These are phyloP conservation scores for Caradrina kadenii DNA, from an alignment of 2,888 invertebrate species.

Conservation along the genomic window DNA sequence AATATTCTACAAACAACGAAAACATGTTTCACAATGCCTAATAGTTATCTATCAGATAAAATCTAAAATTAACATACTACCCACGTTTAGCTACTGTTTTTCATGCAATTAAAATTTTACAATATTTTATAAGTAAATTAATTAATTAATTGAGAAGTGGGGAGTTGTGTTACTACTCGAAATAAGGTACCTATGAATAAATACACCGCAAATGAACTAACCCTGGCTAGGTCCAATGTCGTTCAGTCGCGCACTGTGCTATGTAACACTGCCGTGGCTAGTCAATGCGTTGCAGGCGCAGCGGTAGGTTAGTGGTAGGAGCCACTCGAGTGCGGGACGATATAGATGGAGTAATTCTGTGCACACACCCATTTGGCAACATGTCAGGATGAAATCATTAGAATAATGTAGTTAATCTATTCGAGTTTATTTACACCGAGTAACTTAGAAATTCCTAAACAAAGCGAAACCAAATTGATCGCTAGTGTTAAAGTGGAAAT, in stretches of 20 bases:
- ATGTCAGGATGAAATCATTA: not conserved
- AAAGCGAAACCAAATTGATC: not conserved
- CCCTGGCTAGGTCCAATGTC: constrained; percentile 15
- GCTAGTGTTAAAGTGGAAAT: not conserved
- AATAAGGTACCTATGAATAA: no score
- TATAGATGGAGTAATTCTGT: not conserved
- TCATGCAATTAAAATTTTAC: not conserved
- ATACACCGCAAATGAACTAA: not conserved
- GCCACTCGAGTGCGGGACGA: constrained; percentile 23
- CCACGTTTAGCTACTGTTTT: not conserved
- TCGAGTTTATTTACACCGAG: not conserved
- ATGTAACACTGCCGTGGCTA: constrained; percentile 67
- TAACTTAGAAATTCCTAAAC: not conserved
- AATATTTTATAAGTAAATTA: not conserved
- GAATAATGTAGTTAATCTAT: constrained; percentile 11
- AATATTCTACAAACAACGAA: not conserved
- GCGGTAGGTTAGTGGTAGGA: constrained; percentile 43
- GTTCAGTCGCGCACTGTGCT: constrained; percentile 44
- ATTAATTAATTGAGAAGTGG: not conserved
- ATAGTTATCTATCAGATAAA: not conserved
- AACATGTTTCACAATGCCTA: not conserved
- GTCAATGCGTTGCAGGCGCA: constrained; percentile 65
- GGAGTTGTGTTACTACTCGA: not conserved
- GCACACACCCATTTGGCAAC: not conserved
- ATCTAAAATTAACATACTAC: not conserved